Percentiles rank a stretch among this genome's conserved stretches.
Conservation (phyloP, 2,797 vertebrate genomes). For the Artibeus jamaicensis region DNA sequence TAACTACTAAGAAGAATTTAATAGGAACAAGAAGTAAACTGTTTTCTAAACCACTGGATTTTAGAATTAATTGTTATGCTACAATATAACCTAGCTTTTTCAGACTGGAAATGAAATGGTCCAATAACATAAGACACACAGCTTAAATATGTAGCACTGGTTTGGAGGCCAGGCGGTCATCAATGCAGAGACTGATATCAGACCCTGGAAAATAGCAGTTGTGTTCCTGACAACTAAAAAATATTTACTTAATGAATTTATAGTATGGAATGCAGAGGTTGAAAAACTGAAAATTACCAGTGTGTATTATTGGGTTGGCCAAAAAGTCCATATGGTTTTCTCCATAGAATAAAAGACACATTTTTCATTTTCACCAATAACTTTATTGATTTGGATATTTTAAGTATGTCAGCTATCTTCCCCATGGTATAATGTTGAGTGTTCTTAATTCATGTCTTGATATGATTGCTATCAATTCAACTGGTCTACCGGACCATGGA, state of each 20-base stretch:
- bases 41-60: background rate
- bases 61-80: background rate
- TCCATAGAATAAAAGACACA: background rate
- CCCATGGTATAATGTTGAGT: background rate
- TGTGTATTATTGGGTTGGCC: background rate
- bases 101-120: background rate
- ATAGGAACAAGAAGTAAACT: background rate
- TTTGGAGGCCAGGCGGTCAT: background rate
- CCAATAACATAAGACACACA: background rate
- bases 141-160: background rate
- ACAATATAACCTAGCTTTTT: background rate
- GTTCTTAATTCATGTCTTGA: background rate
- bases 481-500: background rate
- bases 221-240: background rate
- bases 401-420: background rate
- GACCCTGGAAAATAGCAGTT: background rate
- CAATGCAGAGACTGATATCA: background rate
- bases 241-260: background rate
- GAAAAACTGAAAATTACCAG: background rate
- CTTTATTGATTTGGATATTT: background rate
- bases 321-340: background rate
- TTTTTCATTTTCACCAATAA: background rate
- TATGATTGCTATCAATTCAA: background rate
- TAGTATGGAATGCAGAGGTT: background rate
- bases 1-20: background rate